Base-by-base conservation (phyloP, 35 echinoderm and acorn worm species). In the Ophioderma brevispina region DNA sequence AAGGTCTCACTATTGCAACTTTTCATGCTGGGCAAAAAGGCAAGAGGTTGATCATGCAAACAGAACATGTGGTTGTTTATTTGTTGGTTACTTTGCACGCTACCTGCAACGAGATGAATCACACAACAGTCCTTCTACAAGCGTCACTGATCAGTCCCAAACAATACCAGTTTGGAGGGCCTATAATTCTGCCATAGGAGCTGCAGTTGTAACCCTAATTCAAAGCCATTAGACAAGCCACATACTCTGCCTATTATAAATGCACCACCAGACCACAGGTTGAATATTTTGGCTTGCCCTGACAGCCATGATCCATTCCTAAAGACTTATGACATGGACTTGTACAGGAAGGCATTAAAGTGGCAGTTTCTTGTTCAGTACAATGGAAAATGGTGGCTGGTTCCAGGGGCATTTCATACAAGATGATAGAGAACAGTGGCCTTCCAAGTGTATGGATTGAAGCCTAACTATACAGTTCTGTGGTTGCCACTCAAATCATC, bases 361-460 rank as follows among this genome's bases (percentile, higher is more conserved):
- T 35, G 75, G 59, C 41, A 87, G 70, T 87, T 21, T 38, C 25
- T 87, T 15, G 25, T 21, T 37, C 13, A 34, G 36, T 87, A 87
- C 70, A 87, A 76, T 13, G 56, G 38, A 13, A 87, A 87, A 63
- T 87, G 84, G 84, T 34, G 32, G 31, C 37, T 87, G 17, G 25
- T 33, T 21, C 64, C 84, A 37, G 55, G 55, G 70, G 55, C 84
- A 28, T 87, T 87, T 31, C 84, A 87, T 35, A 87, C 84, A 70
- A 75, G 37, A 87, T 63, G 14, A 76, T 87, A n/a, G 84, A 87
- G 56, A 39, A 39, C 38, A 87, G 84, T 87, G 84, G 84, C n/a
- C 31, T 85, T 32, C 23, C 23, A 35, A 39, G 52, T 64, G 59
- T 33, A 31, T 87, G 86, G 86, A 39, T 30, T 41, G 86, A 87